Base-by-base conservation (phyloP, 2,797 vertebrate genomes). In the Taeniopygia guttata region DNA sequence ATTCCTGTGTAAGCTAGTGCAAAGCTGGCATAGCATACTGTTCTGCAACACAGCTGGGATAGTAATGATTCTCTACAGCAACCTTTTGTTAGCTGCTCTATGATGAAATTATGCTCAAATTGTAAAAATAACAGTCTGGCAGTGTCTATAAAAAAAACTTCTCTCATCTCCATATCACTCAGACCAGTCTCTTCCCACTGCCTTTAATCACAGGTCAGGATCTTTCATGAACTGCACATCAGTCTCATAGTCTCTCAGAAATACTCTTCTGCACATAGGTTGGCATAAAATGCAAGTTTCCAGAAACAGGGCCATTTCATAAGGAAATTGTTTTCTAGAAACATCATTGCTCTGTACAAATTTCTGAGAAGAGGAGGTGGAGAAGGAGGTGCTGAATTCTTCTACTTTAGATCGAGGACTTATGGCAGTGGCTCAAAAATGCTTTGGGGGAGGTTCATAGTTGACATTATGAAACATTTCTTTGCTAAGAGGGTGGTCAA, bases 401-500 rank as follows among this genome's bases (percentile, higher is more conserved):
- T 76, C 42, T 30, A 2, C 14, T 25, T 38, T 10, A 16, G 6
- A 60, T 30, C 1, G 1, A 72, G 16, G 7, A 49, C 11, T 2
- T 4, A 3, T 4, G 13, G 13, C 11, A 73, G 32, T 16, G 15
- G 7, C 5, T 72, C 45, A 72, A 48, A 79, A 55, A 8, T 40
- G 7, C 8, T 13, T 25, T 26, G 18, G 3, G 3, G 2, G 5
- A 73, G 5, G 9, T 58, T 73, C 8, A 26, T 10, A 26, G 9
- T 22, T 14, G 23, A 21, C 1, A 10, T 32, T 19, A 49, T 16
- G 16, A 86, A 76, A 2, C 4, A 38, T 36, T 82, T 64, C 5
- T 85, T 52, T 52, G 42, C 26, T 0, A 0, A 73, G 13, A 49
- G 2, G 1, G 2, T 29, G 2, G 18, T 42, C 13, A 69, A 42